Base-by-base conservation (phyloP, 2,888 invertebrate genomes). In the Hermodice carunculata region DNA sequence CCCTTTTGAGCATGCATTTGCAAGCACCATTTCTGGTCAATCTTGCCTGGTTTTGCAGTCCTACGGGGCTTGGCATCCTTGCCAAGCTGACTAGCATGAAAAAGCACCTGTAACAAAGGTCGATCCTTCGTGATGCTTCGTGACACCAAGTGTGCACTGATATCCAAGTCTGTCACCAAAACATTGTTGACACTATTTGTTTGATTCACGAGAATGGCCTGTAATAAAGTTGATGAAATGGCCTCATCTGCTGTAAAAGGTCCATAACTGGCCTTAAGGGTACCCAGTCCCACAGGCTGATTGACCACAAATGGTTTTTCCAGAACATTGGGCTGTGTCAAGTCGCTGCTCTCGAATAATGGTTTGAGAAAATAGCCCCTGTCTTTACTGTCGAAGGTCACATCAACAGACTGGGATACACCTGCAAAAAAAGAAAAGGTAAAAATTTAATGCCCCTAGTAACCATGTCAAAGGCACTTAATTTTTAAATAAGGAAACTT, bases 241-340 rank as follows among this genome's bases (percentile, higher is more conserved):
- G 95, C 95, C 87, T 96, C 95, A 83, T 95, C 95, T 60, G 95
- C 96, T 76, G 94, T 94, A 87, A 96, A 96, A 6, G 96, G 96
- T 3, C 96, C 97, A 83, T 96, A 96, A 43, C 93, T 94, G 53
- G 96, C 96, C 66, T 95, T 90, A 44, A 97, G 93, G 28, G 95
- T 94, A 34, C 94, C 94, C 28, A 96, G 94, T 75, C 94, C 93
- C 51, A 94, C 93, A 42, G 94, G 94, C 86, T 95, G 94, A 78
- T 96, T 92, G 40, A 97, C 93, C 63, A 95, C 94, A 86, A 96
- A 96, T 70, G 94, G 91, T 87, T 95, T 94, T 70, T 93, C 90
- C 58, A 94, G 94, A 31, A 76, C 66, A 54, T 71, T n/a, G 46
- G 74, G 69, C 37, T 77, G 75, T 64, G 78, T 77, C 51, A 76